Evolutionary conservation across 1,140 invertebrate genomes (phyloP).

Genomic region (Leptonema lineaticorne): DNA sequence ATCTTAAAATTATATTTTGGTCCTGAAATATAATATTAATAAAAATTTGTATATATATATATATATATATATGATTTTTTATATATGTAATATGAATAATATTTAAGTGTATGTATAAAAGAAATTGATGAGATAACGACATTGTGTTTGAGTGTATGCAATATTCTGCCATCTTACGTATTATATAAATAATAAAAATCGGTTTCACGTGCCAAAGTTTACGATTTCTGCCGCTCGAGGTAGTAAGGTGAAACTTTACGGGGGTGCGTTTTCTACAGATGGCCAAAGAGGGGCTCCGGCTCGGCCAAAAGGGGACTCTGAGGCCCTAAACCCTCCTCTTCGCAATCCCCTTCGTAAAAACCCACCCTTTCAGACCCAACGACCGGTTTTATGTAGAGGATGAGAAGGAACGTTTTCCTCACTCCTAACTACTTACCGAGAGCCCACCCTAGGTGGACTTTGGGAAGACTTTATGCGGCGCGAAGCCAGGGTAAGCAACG

Average conservation of each 20-base stretch:
- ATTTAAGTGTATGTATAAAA: no score
- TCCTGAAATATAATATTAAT: no score
- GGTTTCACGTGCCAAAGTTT: not conserved
- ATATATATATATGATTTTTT: no score
- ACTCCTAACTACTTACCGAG: no score
- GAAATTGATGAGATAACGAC: no score
- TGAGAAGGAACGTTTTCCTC: not conserved
- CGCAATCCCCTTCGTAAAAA: not conserved
- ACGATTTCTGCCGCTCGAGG: not conserved
- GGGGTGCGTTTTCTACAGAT: conserved; percentile 29
- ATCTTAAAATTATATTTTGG: no score
- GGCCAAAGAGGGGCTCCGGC: conserved; percentile 26
- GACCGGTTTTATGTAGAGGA: not conserved
- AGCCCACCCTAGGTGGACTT: conserved; percentile 26
- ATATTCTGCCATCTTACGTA: no score
- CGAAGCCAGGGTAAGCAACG: conserved; percentile 23
- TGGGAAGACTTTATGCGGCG: conserved; percentile 26
- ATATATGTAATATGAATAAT: no score
- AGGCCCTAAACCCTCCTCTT: not conserved
- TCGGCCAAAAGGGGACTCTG: conserved; percentile 11
- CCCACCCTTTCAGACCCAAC: not conserved
- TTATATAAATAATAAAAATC: no score
- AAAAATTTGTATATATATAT: no score
- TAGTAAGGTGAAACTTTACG: conserved; percentile 31
- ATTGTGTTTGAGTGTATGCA: no score